Percentiles rank a stretch among this genome's conserved stretches.
Evolutionary conservation across 2,113 vertebrate genomes (phyloP).

Genomic region (Neogale vison): DNA sequence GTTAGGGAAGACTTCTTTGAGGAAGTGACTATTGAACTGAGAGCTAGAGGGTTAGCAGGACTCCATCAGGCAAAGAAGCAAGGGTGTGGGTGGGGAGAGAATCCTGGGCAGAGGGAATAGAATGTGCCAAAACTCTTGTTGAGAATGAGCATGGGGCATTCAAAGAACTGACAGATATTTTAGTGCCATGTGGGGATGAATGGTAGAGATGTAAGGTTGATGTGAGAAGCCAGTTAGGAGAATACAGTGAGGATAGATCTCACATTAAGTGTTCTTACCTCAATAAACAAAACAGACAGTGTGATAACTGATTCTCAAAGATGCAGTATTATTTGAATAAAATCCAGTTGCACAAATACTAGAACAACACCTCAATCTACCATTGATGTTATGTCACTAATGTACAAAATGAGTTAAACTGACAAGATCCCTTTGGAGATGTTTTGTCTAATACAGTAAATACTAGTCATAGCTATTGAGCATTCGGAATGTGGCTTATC

Average conservation of each 20-base stretch:
- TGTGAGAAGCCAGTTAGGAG: not conserved
- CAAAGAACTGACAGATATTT: not conserved
- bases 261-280: not conserved
- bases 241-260: not conserved
- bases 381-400: not conserved
- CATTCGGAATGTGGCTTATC: not conserved
- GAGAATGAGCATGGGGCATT: not conserved
- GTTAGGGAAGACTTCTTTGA: not conserved
- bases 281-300: not conserved
- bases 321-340: not conserved
- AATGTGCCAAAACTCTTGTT: not conserved
- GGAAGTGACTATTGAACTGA: not conserved
- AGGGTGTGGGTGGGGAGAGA: not conserved
- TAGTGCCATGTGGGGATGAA: not conserved
- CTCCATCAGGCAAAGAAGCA: not conserved
- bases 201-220: not conserved
- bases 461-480: not conserved
- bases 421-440: not conserved
- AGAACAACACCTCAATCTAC: not conserved
- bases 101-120: not conserved
- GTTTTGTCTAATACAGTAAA: not conserved
- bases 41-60: not conserved
- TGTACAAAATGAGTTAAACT: not conserved
- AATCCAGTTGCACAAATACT: not conserved
- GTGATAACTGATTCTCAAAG: not conserved